phyloP scores from a whole-genome alignment of 2,113 vertebrate species.

The Progne subis region DNA sequence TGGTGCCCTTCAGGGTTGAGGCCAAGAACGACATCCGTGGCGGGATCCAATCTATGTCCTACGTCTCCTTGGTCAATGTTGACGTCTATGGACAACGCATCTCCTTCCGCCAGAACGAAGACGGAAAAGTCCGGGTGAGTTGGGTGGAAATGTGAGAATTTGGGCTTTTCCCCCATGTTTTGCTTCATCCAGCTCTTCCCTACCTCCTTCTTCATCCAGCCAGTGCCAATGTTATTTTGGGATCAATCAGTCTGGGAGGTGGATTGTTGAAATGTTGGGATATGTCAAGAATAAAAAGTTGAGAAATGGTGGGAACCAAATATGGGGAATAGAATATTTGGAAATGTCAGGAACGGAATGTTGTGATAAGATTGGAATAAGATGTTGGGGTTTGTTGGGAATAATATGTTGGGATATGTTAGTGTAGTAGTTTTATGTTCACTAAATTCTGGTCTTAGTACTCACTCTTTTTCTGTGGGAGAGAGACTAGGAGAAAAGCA shows the following conservation, averaged over 20 bases:
- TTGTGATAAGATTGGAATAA: background rate
- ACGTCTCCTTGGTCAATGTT: conserved; percentile 69
- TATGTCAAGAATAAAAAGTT: background rate
- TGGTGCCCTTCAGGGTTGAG: conserved; percentile 79
- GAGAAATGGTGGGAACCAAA: background rate
- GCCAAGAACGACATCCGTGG: conserved; percentile 82
- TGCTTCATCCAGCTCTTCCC: background rate
- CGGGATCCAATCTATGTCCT: conserved; percentile 71
- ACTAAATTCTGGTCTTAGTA: too few species aligned
- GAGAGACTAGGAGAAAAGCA: too few species aligned
- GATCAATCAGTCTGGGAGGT: background rate
- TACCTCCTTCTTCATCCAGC: background rate
- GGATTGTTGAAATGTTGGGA: background rate
- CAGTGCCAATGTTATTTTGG: background rate
- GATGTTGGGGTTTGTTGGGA: background rate
- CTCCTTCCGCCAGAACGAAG: conserved; percentile 72
- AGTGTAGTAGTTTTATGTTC: too few species aligned
- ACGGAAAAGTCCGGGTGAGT: conserved; percentile 79
- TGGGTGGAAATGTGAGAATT: background rate
- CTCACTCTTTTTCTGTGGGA: too few species aligned
- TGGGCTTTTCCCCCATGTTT: background rate
- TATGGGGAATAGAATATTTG: background rate
- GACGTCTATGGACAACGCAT: conserved; percentile 66
- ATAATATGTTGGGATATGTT: background rate
- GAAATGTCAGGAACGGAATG: background rate